These are phyloP conservation scores for Coregonus sp. DNA, from an alignment of 2,797 vertebrate genomes.

Conservation along the genomic window DNA sequence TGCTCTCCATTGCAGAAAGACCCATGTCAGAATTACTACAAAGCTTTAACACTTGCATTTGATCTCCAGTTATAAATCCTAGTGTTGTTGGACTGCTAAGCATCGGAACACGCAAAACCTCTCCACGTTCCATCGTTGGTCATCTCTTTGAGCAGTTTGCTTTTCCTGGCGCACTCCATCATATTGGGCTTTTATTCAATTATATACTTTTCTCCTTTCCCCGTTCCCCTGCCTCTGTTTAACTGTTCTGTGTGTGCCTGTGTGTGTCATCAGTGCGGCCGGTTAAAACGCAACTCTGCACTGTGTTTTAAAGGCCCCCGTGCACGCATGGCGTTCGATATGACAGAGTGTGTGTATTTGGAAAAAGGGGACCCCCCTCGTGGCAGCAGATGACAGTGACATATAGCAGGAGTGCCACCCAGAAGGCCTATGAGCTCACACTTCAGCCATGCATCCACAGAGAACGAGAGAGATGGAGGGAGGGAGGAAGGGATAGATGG, in stretches of 20 bases:
- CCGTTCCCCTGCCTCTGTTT: not conserved
- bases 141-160: slow-evolving; percentile 37
- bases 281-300: slow-evolving; percentile 33
- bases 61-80: not conserved
- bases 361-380: slow-evolving; percentile 32
- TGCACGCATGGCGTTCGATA: slow-evolving; percentile 34
- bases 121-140: slow-evolving; percentile 29
- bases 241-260: not conserved
- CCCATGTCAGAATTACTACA: not conserved
- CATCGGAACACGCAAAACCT: slow-evolving; percentile 11
- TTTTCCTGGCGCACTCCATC: slow-evolving; percentile 44
- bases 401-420: slow-evolving; percentile 52
- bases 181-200: slow-evolving; percentile 50
- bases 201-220: slow-evolving; percentile 12
- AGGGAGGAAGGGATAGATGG: not conserved
- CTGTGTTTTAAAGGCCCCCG: slow-evolving; percentile 28
- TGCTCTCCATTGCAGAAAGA: not conserved
- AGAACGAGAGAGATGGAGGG: slow-evolving; percentile 22
- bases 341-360: slow-evolving; percentile 41
- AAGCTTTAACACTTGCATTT: not conserved
- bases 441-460: slow-evolving; percentile 35
- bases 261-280: slow-evolving; percentile 2
- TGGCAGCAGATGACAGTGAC: slow-evolving; percentile 51
- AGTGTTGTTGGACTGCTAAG: slow-evolving; percentile 24
- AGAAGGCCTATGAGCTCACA: slow-evolving; percentile 49